phyloP scores from a whole-genome alignment of 2,888 invertebrate species.

The Leuctra nigra region DNA sequence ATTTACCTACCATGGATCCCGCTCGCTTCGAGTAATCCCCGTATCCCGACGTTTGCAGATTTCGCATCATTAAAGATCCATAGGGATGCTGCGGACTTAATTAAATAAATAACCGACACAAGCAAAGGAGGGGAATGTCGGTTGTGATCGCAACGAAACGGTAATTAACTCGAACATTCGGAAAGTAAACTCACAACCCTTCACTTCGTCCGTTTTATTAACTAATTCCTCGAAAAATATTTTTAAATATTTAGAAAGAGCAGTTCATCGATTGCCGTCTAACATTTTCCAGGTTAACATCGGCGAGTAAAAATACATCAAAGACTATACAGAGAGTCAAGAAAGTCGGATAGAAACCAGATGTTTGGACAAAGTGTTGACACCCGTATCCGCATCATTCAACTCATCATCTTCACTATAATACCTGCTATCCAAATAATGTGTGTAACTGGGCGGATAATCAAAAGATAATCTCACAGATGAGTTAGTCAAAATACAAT shows the following conservation, averaged over 20 bases:
- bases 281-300: not conserved
- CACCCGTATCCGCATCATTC: constrained; percentile 1
- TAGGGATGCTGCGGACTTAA: constrained; percentile 3
- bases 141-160: too few relatives aligned
- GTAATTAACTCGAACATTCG: not conserved
- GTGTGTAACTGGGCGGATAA: too few relatives aligned
- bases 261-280: not conserved
- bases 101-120: constrained; percentile 18
- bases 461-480: too few relatives aligned
- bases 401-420: too few relatives aligned
- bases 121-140: too few relatives aligned
- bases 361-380: not conserved
- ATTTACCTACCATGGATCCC: not conserved
- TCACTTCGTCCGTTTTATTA: too few relatives aligned
- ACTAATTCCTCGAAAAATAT: not conserved
- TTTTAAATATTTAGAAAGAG: constrained; percentile 3
- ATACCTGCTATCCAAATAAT: too few relatives aligned
- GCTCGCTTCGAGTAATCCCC: not conserved
- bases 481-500: too few relatives aligned
- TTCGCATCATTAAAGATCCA: not conserved
- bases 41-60: not conserved
- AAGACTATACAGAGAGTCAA: not conserved
- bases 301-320: not conserved
- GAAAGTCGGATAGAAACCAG: not conserved
- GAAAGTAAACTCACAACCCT: not conserved